Evolutionary conservation across 2,888 invertebrate genomes (phyloP), one percentile per base, ranked within the genome.

Genomic region (Latrodectus elegans): DNA sequence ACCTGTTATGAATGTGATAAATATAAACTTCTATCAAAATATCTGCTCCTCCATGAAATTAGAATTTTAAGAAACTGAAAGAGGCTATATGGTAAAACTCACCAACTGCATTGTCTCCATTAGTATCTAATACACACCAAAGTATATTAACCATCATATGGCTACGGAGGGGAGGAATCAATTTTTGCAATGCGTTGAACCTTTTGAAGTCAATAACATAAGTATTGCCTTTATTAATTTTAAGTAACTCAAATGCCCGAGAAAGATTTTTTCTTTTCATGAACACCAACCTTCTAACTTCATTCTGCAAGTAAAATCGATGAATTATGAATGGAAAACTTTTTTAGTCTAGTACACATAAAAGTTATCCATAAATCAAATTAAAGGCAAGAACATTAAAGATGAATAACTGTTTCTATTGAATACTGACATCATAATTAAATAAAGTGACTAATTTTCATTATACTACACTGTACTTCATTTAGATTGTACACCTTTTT

Each of bases 41-140:
- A 38, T 38, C 38, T 38, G 38, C 4, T 38, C 6, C 38, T 38
- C 38, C 6, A 38, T 38, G 38, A 38, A 38, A 38, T 38, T 38
- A 38, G 38, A 38, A 38, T 38, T 38, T 38, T 38, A 38, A 38
- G 6, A 38, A 6, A 6, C 38, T 38, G 4, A 4, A 38, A 38
- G 38, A 38, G 38, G 38, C 38, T 38, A 38, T 38, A 38, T 4
- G 38, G 38, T 6, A 38, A 38, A 52, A 64, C 53, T 89, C 87
- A 92, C 92, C 91, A 55, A 92, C 90, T 74, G 75, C 76, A 78
- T 90, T 90, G 67, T 91, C 91, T 38, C 91, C 91, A 88, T 92
- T 91, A 51, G 90, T 90, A 89, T 93, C 93, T 68, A 93, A 90
- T 8, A 93, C 92, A 71, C 91, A 91, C 91, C 93, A 92, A n/a